phyloP scores from a whole-genome alignment of 1,140 invertebrate genomes.

The Pseudomyrmex dendroicus region DNA sequence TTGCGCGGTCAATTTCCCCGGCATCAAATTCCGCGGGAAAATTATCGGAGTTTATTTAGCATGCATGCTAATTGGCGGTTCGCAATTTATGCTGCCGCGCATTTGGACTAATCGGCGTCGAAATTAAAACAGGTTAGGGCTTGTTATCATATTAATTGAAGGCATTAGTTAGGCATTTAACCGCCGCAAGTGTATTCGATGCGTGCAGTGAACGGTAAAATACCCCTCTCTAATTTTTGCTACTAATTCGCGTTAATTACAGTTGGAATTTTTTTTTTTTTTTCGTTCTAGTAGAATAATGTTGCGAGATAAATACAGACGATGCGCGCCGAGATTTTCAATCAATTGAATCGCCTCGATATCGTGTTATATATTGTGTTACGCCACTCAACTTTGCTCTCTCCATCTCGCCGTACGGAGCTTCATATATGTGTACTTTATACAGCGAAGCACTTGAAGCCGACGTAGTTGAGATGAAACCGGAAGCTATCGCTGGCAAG shows the following conservation, averaged over 20 bases:
- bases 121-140: constrained; percentile 36
- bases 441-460: constrained; percentile 49
- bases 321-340: constrained; percentile 25
- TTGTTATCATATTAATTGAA: constrained; percentile 51
- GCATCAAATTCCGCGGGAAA: constrained; percentile 5
- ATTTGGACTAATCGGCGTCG: neutral
- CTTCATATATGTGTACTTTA: constrained; percentile 41
- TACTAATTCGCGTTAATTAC: neutral
- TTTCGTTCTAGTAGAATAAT: constrained; percentile 2
- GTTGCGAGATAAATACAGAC: neutral
- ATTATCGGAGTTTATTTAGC: constrained; percentile 37
- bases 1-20: neutral
- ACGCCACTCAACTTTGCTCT: constrained; percentile 38
- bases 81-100: constrained; percentile 1
- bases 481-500: constrained; percentile 65
- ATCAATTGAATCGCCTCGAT: constrained; percentile 3
- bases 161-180: constrained; percentile 8
- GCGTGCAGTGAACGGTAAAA: neutral
- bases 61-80: constrained; percentile 30
- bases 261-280: neutral
- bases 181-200: neutral
- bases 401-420: constrained; percentile 24
- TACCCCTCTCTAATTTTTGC: neutral
- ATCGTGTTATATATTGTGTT: neutral
- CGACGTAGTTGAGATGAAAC: constrained; percentile 54